phyloP scores from a whole-genome alignment of 1,140 invertebrate species.

The Prorops nasuta region DNA sequence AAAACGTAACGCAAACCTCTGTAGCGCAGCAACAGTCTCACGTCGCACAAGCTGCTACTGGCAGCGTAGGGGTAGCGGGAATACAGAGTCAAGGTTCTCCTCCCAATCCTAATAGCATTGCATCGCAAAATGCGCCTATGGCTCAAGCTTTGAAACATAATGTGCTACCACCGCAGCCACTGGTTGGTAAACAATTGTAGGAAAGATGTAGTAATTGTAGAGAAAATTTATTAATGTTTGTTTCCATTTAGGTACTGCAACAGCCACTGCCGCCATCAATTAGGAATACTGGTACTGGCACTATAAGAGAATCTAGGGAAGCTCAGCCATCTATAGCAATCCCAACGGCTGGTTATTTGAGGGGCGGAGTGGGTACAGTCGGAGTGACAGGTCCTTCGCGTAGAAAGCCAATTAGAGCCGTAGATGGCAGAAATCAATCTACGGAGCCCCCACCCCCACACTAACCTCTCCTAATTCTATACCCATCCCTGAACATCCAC shows the following conservation, averaged over 20 bases:
- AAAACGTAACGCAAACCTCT: slow-evolving; percentile 31
- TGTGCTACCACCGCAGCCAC: slow-evolving; percentile 52
- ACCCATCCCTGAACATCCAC: slow-evolving; percentile 32
- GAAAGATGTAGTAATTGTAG: slow-evolving; percentile 13
- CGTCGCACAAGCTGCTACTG: slow-evolving; percentile 30
- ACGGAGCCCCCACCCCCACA: slow-evolving; percentile 59
- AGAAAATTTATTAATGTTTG: not conserved
- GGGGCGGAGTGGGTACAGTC: slow-evolving; percentile 45
- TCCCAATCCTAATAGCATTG: slow-evolving; percentile 45
- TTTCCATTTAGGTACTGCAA: slow-evolving; percentile 43
- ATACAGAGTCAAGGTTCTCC: slow-evolving; percentile 41
- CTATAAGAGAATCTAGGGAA: slow-evolving; percentile 50
- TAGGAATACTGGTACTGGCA: slow-evolving; percentile 51
- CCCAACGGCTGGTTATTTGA: slow-evolving; percentile 37
- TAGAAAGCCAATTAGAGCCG: slow-evolving; percentile 56
- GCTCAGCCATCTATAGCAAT: slow-evolving; percentile 32
- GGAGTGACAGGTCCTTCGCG: slow-evolving; percentile 51
- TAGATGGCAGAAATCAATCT: slow-evolving; percentile 57
- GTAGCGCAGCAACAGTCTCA: slow-evolving; percentile 25
- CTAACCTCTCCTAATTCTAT: slow-evolving; percentile 45
- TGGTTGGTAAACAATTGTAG: too few species aligned
- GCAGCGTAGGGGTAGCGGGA: slow-evolving; percentile 26
- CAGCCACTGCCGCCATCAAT: slow-evolving; percentile 49
- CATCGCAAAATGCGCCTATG: slow-evolving; percentile 45
- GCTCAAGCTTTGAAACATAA: slow-evolving; percentile 53